Base-by-base conservation (phyloP, 2,113 vertebrate species). In the Piprites chloris region DNA sequence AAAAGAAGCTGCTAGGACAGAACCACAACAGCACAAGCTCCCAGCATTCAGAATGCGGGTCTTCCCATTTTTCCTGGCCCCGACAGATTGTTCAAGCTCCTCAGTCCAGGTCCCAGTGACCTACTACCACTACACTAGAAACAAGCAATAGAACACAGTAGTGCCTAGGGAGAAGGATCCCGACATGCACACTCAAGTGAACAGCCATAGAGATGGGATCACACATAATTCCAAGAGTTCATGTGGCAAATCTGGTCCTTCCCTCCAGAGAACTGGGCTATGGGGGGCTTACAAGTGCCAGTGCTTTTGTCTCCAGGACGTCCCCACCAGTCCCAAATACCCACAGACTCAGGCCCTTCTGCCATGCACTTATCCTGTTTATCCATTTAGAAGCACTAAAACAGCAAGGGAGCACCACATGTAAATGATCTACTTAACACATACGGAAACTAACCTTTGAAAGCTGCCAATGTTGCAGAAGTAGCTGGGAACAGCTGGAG, bases 381-480 rank as follows among this genome's bases (percentile, higher is more conserved):
- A 69, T 41, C 3, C 3, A 11, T 49, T 30, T 35, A 65, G 41
- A 87, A 90, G 17, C 22, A 55, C 15, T 55, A 37, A 62, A 76
- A 42, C 13, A 69, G 74, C 35, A 85, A 61, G 26, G 55, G 24
- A 79, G 39, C 1, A 8, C 47, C 33, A 61, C 28, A 5, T 11
- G 18, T 41, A 85, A 91, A 37, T 11, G 4, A 2, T 46, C 58
- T 61, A 55, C 22, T 73, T 52, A 68, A 87, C 26, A 73, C 58
- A 37, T 18, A 85, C 8, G 30, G 41, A 52, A 72, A 97, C 96
- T 78, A 79, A 96, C 96, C 89, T 97, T 93, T 77, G 77, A 49
- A 94, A 44, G 69, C 90, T 90, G 72, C 86, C 96, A 93, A 94
- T 30, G 59, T 65, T 68, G 79, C 77, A 53, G 85, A 41, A 67